phyloP scores from a whole-genome alignment of 1,140 invertebrate species.

The Yoshiicerus persimilis region DNA sequence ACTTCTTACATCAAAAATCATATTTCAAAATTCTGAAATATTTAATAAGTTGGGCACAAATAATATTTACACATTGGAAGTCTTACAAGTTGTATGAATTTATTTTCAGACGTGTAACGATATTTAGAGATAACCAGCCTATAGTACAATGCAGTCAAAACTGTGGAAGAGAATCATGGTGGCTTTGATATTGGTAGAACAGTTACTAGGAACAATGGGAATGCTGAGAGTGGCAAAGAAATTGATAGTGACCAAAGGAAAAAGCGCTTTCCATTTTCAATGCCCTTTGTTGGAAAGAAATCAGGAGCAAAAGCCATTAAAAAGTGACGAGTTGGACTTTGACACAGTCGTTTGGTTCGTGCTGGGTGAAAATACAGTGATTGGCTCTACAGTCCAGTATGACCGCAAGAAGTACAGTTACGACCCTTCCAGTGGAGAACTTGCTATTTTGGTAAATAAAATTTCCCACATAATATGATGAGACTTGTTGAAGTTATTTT shows the following conservation, averaged over 20 bases:
- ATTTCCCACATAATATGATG: neutral
- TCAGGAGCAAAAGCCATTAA: neutral
- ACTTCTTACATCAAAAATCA: no score
- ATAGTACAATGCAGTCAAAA: neutral
- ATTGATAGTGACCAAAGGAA: neutral
- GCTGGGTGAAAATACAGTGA: slow-evolving; percentile 2
- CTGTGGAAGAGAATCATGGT: neutral
- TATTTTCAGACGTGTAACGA: no score
- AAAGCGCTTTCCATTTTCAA: neutral
- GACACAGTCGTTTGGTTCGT: slow-evolving; percentile 31
- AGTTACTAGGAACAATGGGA: neutral
- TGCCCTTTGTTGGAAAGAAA: neutral
- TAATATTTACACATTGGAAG: no score
- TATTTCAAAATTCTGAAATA: no score
- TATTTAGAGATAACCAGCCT: no score
- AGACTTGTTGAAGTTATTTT: no score
- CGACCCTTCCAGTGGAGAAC: slow-evolving; percentile 10
- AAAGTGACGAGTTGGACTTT: neutral
- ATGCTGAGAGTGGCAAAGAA: neutral
- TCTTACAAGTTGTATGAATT: no score
- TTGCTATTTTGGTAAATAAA: slow-evolving; percentile 15
- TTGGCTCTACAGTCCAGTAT: neutral
- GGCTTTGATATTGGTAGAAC: neutral
- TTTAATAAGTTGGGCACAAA: no score
- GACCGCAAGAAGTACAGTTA: slow-evolving; percentile 29